Conservation (phyloP, 2,888 invertebrate genomes). For the Acanthosoma haemorrhoidale region DNA sequence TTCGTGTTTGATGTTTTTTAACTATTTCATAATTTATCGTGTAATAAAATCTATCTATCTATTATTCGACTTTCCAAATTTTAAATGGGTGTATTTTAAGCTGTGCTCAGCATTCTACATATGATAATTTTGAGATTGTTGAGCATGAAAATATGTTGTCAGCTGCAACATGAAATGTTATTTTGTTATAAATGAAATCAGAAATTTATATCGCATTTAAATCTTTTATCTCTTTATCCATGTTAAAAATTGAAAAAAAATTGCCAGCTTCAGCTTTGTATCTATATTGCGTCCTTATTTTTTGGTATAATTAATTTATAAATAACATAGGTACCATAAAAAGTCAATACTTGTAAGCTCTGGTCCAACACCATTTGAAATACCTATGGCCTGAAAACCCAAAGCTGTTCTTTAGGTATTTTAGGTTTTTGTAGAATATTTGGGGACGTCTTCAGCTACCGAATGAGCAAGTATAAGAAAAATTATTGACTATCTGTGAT, state of each 20-base stretch:
- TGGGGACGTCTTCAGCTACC: conserved; percentile 37
- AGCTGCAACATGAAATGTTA: background rate
- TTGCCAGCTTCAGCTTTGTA: conserved; percentile 22
- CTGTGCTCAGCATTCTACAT: conserved; percentile 37
- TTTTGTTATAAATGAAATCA: conserved; percentile 10
- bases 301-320: background rate
- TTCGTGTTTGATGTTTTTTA: conserved; percentile 24
- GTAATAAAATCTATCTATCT: conserved; percentile 31
- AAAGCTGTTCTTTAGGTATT: conserved; percentile 20
- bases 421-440: conserved; percentile 20
- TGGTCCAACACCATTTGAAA: background rate
- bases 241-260: background rate
- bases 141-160: conserved; percentile 16
- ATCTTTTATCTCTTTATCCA: background rate
- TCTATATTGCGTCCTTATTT: conserved; percentile 9
- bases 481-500: conserved; percentile 52
- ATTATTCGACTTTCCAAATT: conserved; percentile 33
- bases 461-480: conserved; percentile 29
- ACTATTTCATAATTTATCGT: conserved; percentile 23
- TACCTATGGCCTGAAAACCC: background rate
- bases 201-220: background rate
- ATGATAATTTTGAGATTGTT: conserved; percentile 25
- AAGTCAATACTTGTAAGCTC: background rate
- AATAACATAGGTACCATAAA: background rate
- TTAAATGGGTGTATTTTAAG: conserved; percentile 35